Evolutionary conservation across 2,113 vertebrate species (phyloP).

Genomic region (Hippocampus barbouri): DNA sequence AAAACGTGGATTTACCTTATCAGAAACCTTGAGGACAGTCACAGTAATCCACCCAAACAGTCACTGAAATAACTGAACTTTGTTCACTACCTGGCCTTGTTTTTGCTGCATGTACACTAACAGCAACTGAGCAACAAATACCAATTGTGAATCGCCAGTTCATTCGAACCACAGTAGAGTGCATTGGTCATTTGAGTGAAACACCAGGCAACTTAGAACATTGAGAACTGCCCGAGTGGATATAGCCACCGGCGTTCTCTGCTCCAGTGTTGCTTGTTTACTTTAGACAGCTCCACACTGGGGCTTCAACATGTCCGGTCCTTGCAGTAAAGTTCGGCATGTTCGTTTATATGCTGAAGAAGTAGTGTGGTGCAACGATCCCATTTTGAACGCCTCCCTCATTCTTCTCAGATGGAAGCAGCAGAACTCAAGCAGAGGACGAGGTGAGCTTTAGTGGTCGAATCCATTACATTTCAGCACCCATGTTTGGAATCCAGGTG

Average conservation of each 20-base stretch:
- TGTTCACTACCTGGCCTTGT: background rate
- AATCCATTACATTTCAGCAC: constrained; percentile 25
- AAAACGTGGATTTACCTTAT: constrained; percentile 35
- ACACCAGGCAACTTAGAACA: constrained; percentile 40
- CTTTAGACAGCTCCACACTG: constrained; percentile 40
- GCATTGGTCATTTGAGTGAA: constrained; percentile 39
- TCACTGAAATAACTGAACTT: constrained; percentile 10
- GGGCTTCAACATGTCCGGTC: constrained; percentile 37
- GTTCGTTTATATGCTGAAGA: constrained; percentile 41
- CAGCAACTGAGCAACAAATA: constrained; percentile 25
- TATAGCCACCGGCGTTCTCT: constrained; percentile 47
- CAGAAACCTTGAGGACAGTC: constrained; percentile 20
- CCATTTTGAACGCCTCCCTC: constrained; percentile 32
- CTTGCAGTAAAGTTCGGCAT: constrained; percentile 37
- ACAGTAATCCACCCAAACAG: constrained; percentile 12
- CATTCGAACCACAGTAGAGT: constrained; percentile 4
- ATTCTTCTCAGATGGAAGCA: constrained; percentile 17
- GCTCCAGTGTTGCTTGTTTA: constrained; percentile 57
- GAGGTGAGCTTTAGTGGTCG: constrained; percentile 6
- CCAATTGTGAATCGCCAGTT: constrained; percentile 26
- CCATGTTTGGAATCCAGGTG: background rate
- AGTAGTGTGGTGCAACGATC: constrained; percentile 31
- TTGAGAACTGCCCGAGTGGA: constrained; percentile 32
- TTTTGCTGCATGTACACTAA: constrained; percentile 2
- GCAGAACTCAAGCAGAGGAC: constrained; percentile 25